Evolutionary conservation across 2,113 vertebrate species (phyloP).

Genomic region (Bombycilla garrulus): DNA sequence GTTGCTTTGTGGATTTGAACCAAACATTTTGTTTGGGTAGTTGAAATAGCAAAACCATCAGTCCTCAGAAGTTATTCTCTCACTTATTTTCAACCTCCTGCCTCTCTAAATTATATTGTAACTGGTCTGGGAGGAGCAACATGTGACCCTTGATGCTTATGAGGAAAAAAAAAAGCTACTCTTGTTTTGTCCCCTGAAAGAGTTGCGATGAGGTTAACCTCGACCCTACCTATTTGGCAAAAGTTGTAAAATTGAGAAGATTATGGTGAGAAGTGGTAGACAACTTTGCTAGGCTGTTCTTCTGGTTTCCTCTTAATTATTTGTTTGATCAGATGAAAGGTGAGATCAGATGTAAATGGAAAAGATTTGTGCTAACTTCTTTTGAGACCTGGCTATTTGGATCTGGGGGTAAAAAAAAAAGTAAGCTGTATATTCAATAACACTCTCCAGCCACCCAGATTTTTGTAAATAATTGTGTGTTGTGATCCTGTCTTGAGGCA

Average conservation of each 20-base stretch:
- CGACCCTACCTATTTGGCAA: not conserved
- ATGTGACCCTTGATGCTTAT: not conserved
- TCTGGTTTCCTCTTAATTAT: not conserved
- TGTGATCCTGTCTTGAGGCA: not conserved
- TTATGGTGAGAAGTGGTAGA: not conserved
- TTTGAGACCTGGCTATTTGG: not conserved
- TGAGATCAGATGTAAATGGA: not conserved
- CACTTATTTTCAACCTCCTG: not conserved
- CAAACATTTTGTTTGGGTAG: not conserved
- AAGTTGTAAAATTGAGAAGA: not conserved
- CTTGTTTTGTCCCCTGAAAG: not conserved
- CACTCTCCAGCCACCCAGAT: accelerated
- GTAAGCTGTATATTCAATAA: not conserved
- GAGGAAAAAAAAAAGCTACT: not conserved
- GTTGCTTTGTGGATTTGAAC: not conserved
- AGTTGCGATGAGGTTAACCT: not conserved
- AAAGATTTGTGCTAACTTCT: not conserved
- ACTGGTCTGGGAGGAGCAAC: not conserved
- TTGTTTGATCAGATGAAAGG: not conserved
- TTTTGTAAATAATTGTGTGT: not conserved
- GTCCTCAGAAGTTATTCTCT: not conserved
- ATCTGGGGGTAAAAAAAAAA: not conserved
- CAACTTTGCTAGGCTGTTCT: not conserved
- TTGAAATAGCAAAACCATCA: not conserved
- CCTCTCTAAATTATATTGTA: not conserved